Evolutionary conservation across 2,113 vertebrate species (phyloP), one percentile per base, ranked within the genome.

Genomic region (Shinisaurus crocodilurus): DNA sequence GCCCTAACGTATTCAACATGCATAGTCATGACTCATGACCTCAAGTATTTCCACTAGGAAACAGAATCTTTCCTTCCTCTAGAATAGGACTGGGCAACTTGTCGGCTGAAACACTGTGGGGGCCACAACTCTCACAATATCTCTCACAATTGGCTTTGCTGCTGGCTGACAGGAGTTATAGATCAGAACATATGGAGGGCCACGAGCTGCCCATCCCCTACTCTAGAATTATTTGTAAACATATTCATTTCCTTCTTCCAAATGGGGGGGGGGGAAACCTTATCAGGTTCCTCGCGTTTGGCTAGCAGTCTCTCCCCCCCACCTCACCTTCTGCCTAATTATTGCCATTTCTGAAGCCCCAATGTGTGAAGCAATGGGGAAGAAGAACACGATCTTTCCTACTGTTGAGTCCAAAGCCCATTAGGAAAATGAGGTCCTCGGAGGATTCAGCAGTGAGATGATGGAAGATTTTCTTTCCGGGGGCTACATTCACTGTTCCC

Each of bases 121-220:
- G n/a, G n/a, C n/a, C n/a, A n/a, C n/a, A n/a, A n/a, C n/a, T n/a
- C n/a, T n/a, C n/a, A n/a, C n/a, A n/a, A n/a, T n/a, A n/a, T n/a
- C n/a, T n/a, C n/a, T n/a, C n/a, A n/a, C n/a, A n/a, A n/a, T n/a
- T n/a, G n/a, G n/a, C n/a, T n/a, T n/a, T n/a, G n/a, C n/a, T n/a
- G n/a, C n/a, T n/a, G n/a, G n/a, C n/a, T n/a, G 43, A 13, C 88
- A 85, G 91, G 96, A 95, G 95, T 6, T 85, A n/a, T 63, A 95
- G 87, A 13, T 81, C 4, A 95, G n/a, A 63, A 5, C 20, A 63
- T 23, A 16, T 63, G 3, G 3, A 63, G 60, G 60, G 60, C 18
- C 20, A 23, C 60, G 20, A 23, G 9, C 3, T 3, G 20, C 16
- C 18, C 2, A 3, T 23, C 60, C 20, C 60, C 12, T 12, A 23